A percentile compares a stretch with the other conserved stretches of the same genome.
Evolutionary conservation across 2,888 invertebrate species (phyloP).

Genomic region (Cosmorhoe ocellata): DNA sequence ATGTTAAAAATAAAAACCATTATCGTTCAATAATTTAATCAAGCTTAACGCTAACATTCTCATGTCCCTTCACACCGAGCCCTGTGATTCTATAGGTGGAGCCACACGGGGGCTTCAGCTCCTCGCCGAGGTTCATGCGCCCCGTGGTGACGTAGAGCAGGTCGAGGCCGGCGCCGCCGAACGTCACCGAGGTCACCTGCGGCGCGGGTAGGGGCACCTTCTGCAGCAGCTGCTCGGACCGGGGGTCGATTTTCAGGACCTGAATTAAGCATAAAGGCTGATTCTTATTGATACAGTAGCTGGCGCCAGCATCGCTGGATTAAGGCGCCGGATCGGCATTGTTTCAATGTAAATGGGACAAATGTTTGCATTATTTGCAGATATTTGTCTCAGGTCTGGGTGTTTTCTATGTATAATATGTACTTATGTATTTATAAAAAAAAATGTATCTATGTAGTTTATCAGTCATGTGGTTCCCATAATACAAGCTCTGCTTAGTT

Average conservation of each 20-base stretch:
- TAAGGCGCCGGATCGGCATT: too few relatives aligned
- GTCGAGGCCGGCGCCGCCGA: slow-evolving; percentile 86
- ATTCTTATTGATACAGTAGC: too few relatives aligned
- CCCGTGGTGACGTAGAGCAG: slow-evolving; percentile 88
- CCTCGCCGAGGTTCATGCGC: slow-evolving; percentile 70
- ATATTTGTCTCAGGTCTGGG: too few relatives aligned
- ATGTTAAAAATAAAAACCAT: neutral
- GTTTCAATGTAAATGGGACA: too few relatives aligned
- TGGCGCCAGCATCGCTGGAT: too few relatives aligned
- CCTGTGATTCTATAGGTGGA: slow-evolving; percentile 84
- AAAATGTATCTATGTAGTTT: too few relatives aligned
- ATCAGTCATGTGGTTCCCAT: too few relatives aligned
- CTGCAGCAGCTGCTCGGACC: slow-evolving; percentile 78
- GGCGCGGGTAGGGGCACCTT: slow-evolving; percentile 85
- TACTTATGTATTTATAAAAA: too few relatives aligned
- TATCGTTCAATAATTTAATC: slow-evolving; percentile 33
- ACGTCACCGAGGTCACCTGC: slow-evolving; percentile 88
- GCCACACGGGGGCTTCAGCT: slow-evolving; percentile 81
- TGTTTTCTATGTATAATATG: too few relatives aligned
- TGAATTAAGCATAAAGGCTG: too few relatives aligned
- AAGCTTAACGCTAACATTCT: slow-evolving; percentile 56
- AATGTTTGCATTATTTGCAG: too few relatives aligned
- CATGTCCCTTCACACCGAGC: slow-evolving; percentile 80
- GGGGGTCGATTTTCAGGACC: slow-evolving; percentile 82
- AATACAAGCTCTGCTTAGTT: too few relatives aligned